A percentile compares a stretch with the other conserved stretches of the same genome.
These are phyloP conservation scores for Chelon auratus DNA, from an alignment of 2,797 vertebrate genomes.

Conservation along the genomic window DNA sequence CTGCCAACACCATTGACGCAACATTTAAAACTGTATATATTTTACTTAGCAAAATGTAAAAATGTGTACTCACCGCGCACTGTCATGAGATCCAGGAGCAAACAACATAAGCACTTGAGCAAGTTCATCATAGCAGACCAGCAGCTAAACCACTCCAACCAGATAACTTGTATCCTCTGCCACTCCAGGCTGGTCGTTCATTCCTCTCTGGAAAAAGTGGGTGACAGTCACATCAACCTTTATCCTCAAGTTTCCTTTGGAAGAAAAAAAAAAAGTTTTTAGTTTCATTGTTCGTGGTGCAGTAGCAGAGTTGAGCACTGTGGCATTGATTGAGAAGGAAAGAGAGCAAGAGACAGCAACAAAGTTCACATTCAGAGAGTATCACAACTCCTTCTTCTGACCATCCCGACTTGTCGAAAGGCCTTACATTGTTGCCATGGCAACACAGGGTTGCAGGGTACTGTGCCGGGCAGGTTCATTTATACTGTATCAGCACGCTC, in stretches of 20 bases:
- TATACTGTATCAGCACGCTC: conserved; percentile 71
- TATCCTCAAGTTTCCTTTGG: conserved; percentile 38
- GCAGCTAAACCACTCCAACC: conserved; percentile 32
- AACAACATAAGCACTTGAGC: conserved; percentile 42
- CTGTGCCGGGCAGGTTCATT: conserved; percentile 65
- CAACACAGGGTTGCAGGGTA: conserved; percentile 46
- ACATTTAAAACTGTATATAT: background rate
- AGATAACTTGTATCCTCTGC: conserved; percentile 27
- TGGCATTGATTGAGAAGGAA: conserved; percentile 52
- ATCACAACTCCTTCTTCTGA: conserved; percentile 60
- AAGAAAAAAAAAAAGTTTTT: conserved; percentile 31
- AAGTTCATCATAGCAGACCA: conserved; percentile 46
- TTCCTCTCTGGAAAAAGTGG: conserved; percentile 36
- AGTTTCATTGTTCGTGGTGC: conserved; percentile 31
- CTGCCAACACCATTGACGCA: background rate
- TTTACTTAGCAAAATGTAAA: background rate
- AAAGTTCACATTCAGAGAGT: conserved; percentile 70
- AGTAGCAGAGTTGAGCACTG: conserved; percentile 38
- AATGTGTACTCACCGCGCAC: conserved; percentile 73
- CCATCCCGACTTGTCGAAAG: conserved; percentile 67
- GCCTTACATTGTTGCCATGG: conserved; percentile 68
- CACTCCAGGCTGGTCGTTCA: conserved; percentile 4
- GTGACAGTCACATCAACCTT: conserved; percentile 42
- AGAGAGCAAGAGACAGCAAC: conserved; percentile 28
- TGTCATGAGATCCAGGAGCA: conserved; percentile 61